Percentiles rank a stretch among this genome's conserved stretches.
These are phyloP conservation scores for Eupithecia subfuscata DNA, from an alignment of 2,888 invertebrate genomes.

Conservation along the genomic window DNA sequence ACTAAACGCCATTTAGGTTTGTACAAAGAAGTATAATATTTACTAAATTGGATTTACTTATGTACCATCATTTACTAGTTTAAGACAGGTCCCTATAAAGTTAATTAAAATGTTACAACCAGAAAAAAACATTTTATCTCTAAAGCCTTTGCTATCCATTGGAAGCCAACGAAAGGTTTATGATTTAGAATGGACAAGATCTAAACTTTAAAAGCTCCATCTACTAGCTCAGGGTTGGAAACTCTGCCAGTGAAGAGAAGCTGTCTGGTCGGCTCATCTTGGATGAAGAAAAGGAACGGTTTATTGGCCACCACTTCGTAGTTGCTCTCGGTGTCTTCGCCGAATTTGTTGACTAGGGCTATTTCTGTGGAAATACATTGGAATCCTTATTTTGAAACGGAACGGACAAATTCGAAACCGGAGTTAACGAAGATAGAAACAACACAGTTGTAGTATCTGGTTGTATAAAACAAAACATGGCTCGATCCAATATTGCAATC, in stretches of 20 bases:
- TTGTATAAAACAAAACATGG: too few species aligned
- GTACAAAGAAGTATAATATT: not conserved
- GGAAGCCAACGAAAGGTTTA: not conserved
- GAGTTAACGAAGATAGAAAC: too few species aligned
- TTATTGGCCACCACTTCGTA: conserved; percentile 87
- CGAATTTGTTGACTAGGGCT: conserved; percentile 89
- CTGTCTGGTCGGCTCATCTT: conserved; percentile 89
- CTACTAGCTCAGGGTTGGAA: conserved; percentile 82
- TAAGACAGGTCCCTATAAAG: not conserved
- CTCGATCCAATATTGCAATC: too few species aligned
- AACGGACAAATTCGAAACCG: too few species aligned
- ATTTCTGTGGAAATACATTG: conserved; percentile 74
- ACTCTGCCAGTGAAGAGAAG: conserved; percentile 90
- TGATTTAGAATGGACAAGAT: not conserved
- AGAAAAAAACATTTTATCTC: not conserved
- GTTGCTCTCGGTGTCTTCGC: conserved; percentile 81
- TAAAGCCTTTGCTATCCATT: not conserved
- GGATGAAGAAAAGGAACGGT: conserved; percentile 92
- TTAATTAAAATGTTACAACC: not conserved
- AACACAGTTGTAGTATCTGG: too few species aligned
- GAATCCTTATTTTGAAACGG: not conserved
- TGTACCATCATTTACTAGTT: not conserved
- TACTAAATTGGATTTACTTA: too few species aligned
- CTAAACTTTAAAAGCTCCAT: conserved; percentile 59
- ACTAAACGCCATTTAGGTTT: not conserved